Base-by-base conservation (phyloP, 2,888 invertebrate genomes). In the Acronicta aceris region DNA sequence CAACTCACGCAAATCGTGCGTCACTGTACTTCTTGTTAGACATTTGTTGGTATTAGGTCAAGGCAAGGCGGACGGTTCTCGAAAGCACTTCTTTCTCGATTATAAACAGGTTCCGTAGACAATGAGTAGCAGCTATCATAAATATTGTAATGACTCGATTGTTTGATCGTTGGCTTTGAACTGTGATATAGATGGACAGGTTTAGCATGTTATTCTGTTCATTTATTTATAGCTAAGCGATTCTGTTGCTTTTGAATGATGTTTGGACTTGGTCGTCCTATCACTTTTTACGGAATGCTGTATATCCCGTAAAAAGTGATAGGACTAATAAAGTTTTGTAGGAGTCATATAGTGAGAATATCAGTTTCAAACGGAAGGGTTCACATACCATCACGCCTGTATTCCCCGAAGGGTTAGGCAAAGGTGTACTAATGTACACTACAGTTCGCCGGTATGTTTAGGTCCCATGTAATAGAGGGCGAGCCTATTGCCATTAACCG, bases 81-180 rank as follows among this genome's bases (percentile, higher is more conserved):
- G 82, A 87, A 88, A 87, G 83, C 71, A 64, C 71, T 76, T 74
- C 71, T 78, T 77, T 64, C 63, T 76, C 65, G 71, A 64, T 71
- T 78, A 67, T 77, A 85, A 88, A 89, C 90, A 85, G 79, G 87
- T 84, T 85, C 66, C 66, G 51, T 69, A 79, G 74, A 87, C 84
- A 88, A 83, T 86, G 74, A 76, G 66, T 71, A 78, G 61, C 57
- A 65, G 70, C 64, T 74, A 76, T 73, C 65, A 80, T 81, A 74
- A 81, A 74, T 82, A 78, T 81, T 84, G 69, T 77, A 82, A 81
- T 83, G 71, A 71, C 66, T 46, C 61, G 69, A 82, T 83, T 82
- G 82, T 84, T 74, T 76, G 56, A 65, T 69, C 61, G 50, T 42
- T 53, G 46, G n/a, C 45, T 56, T 57, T 48, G 21, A 54, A 56